These are phyloP conservation scores for Zaprionus nigranus DNA, from an alignment of 1,140 invertebrate genomes.

Conservation along the genomic window DNA sequence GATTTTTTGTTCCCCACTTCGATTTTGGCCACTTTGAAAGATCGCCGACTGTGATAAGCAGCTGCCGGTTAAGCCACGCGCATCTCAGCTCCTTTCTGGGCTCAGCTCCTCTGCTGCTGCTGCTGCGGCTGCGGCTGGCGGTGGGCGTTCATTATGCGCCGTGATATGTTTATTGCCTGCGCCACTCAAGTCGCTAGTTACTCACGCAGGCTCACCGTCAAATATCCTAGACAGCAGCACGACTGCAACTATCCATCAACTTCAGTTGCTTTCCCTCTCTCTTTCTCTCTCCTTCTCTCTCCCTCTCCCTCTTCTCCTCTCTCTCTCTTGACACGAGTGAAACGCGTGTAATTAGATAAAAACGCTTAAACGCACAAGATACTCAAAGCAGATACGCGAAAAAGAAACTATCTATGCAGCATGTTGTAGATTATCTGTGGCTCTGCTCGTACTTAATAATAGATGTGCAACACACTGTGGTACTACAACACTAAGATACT, in stretches of 20 bases:
- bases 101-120: constrained; percentile 6
- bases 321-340: constrained; percentile 42
- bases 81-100: constrained; percentile 14
- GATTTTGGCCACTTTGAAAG: constrained; percentile 64
- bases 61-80: constrained; percentile 36
- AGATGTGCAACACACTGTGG: not conserved
- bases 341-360: constrained; percentile 75
- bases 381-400: constrained; percentile 26
- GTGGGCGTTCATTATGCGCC: constrained; percentile 57
- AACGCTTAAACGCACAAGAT: constrained; percentile 65
- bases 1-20: constrained; percentile 30
- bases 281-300: not conserved
- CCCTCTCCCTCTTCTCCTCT: not conserved
- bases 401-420: constrained; percentile 14
- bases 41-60: constrained; percentile 73
- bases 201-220: constrained; percentile 5
- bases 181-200: not conserved
- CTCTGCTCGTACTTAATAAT: not conserved
- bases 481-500: not conserved
- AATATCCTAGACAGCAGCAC: constrained; percentile 15
- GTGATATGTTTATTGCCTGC: constrained; percentile 69
- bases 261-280: not conserved
- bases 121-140: not conserved
- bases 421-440: constrained; percentile 24
- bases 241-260: constrained; percentile 12